Conservation (phyloP, 2,113 vertebrate species). For the Cacatua alba region DNA sequence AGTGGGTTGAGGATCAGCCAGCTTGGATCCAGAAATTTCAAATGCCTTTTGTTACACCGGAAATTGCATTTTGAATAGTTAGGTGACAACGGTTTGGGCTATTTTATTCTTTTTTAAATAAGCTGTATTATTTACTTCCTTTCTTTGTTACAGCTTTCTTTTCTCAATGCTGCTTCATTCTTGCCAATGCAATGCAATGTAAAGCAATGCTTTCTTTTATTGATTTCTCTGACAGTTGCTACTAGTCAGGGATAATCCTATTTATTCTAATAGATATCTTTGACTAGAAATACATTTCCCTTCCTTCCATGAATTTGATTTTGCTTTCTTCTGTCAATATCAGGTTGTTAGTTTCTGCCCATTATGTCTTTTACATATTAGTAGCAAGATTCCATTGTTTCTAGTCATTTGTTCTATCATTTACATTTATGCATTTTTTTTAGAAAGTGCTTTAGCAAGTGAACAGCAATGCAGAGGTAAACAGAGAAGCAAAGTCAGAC, state of each 20-base stretch:
- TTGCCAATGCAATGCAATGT: background rate
- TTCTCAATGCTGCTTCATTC: background rate
- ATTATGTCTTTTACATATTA: background rate
- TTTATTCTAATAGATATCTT: background rate
- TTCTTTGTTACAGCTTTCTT: background rate
- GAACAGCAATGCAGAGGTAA: background rate
- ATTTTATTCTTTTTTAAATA: background rate
- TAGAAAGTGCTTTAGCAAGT: background rate
- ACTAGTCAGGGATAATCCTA: background rate
- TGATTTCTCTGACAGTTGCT: background rate
- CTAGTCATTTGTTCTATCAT: background rate
- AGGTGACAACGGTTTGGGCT: background rate
- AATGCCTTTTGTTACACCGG: background rate
- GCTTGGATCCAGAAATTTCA: background rate
- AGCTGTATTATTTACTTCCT: background rate
- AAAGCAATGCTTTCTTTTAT: background rate
- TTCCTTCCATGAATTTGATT: background rate
- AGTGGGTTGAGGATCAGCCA: background rate
- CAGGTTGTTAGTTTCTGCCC: background rate
- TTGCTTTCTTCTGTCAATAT: background rate
- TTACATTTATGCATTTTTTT: background rate
- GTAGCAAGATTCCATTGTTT: background rate
- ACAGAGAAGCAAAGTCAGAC: fast-evolving
- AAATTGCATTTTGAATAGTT: background rate
- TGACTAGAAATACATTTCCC: background rate